A percentile compares a stretch with the other conserved stretches of the same genome.
Conservation (phyloP, 1,140 invertebrate species). For the Delia radicum region DNA sequence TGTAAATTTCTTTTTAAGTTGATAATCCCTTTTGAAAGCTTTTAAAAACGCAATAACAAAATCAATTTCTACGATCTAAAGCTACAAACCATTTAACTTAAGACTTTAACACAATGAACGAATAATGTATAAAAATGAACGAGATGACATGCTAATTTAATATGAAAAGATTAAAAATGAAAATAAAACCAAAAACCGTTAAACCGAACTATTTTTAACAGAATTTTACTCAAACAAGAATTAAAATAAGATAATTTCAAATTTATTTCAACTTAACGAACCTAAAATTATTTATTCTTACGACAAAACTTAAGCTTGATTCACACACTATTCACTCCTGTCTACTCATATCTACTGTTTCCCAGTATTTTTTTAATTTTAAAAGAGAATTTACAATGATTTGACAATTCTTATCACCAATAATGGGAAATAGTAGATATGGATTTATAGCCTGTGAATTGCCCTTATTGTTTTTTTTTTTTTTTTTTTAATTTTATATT, state of each 20-base stretch:
- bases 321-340: too few relatives aligned
- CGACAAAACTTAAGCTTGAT: too few relatives aligned
- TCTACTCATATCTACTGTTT: too few relatives aligned
- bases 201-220: background rate
- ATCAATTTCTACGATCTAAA: background rate
- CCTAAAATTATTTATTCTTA: background rate
- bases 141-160: slow-evolving; percentile 28
- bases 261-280: background rate
- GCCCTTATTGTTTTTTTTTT: too few relatives aligned
- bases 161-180: slow-evolving; percentile 20
- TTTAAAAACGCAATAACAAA: too few relatives aligned
- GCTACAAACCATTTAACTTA: background rate
- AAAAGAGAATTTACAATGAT: too few relatives aligned
- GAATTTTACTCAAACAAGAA: background rate
- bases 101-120: background rate
- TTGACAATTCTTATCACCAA: too few relatives aligned
- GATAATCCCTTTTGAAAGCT: background rate
- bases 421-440: too few relatives aligned
- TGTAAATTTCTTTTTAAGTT: too few relatives aligned
- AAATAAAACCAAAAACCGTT: background rate
- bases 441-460: too few relatives aligned
- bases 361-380: too few relatives aligned
- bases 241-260: background rate
- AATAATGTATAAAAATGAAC: background rate
- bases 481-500: background rate